phyloP scores from a whole-genome alignment of 2,888 invertebrate species.

The Drosophila nr. medialis region DNA sequence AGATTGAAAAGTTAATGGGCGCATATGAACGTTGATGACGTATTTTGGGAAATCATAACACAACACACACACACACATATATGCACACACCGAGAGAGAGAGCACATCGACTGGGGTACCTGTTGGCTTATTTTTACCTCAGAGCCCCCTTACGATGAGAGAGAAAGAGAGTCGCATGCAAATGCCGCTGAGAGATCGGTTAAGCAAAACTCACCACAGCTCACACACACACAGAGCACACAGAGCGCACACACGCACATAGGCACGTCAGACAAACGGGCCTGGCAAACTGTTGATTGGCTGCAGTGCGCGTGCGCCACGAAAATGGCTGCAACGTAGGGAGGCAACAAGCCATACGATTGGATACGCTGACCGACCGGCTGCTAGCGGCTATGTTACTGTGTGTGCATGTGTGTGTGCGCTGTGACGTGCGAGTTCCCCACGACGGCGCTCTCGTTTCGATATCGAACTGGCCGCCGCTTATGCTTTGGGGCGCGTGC shows the following conservation, averaged over 20 bases:
- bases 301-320: slow-evolving; percentile 84
- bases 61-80: slow-evolving; percentile 33
- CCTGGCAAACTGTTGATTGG: slow-evolving; percentile 84
- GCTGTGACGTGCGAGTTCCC: slow-evolving; percentile 65
- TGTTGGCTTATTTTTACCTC: slow-evolving; percentile 77
- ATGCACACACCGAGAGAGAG: slow-evolving; percentile 3
- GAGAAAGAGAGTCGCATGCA: neutral
- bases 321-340: slow-evolving; percentile 84
- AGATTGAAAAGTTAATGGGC: slow-evolving; percentile 70
- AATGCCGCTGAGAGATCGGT: slow-evolving; percentile 27
- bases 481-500: slow-evolving; percentile 72
- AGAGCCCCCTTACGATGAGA: slow-evolving; percentile 39
- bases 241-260: slow-evolving; percentile 1
- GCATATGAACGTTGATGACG: slow-evolving; percentile 62
- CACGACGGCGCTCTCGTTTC: slow-evolving; percentile 47
- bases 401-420: slow-evolving; percentile 21
- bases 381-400: slow-evolving; percentile 9
- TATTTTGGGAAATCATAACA: slow-evolving; percentile 80
- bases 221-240: slow-evolving; percentile 16
- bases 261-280: slow-evolving; percentile 46
- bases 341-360: slow-evolving; percentile 82
- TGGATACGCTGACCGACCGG: slow-evolving; percentile 67
- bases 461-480: slow-evolving; percentile 64
- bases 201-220: slow-evolving; percentile 51
- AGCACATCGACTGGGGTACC: slow-evolving; percentile 62